Evolutionary conservation across 2,113 vertebrate species (phyloP).

Genomic region (Otolemur garnettii): DNA sequence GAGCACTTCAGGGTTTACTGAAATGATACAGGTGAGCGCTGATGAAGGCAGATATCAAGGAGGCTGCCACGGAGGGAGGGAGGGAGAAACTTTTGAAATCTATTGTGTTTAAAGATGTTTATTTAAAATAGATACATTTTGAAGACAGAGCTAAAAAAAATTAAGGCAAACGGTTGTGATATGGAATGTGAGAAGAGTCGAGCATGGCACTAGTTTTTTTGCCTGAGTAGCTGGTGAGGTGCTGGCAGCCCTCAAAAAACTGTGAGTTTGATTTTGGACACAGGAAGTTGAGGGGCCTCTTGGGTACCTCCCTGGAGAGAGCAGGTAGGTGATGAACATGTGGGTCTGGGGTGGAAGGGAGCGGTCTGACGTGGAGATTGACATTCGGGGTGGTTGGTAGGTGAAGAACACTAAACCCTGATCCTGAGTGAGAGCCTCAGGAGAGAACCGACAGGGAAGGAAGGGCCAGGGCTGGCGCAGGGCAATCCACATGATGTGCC

Average conservation of each 20-base stretch:
- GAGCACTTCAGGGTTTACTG: neutral
- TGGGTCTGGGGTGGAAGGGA: neutral
- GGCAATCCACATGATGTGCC: neutral
- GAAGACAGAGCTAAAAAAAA: neutral
- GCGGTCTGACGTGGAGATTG: neutral
- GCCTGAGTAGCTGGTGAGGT: neutral
- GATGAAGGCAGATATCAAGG: neutral
- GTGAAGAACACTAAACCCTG: neutral
- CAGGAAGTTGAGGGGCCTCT: neutral
- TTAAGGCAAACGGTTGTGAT: neutral
- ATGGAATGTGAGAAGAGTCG: neutral
- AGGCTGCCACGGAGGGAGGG: accelerated
- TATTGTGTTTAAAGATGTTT: too few relatives aligned
- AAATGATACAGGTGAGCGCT: neutral
- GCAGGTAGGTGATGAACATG: neutral
- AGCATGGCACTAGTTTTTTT: neutral
- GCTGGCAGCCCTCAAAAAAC: neutral
- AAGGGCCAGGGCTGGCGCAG: neutral
- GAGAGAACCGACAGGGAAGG: neutral
- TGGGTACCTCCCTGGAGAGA: neutral
- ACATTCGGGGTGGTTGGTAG: neutral
- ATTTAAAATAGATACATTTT: neutral
- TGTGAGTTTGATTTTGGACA: neutral
- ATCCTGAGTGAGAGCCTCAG: neutral
- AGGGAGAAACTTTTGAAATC: neutral